Evolutionary conservation across 2,797 vertebrate genomes (phyloP).

Genomic region (Aplochiton taeniatus): DNA sequence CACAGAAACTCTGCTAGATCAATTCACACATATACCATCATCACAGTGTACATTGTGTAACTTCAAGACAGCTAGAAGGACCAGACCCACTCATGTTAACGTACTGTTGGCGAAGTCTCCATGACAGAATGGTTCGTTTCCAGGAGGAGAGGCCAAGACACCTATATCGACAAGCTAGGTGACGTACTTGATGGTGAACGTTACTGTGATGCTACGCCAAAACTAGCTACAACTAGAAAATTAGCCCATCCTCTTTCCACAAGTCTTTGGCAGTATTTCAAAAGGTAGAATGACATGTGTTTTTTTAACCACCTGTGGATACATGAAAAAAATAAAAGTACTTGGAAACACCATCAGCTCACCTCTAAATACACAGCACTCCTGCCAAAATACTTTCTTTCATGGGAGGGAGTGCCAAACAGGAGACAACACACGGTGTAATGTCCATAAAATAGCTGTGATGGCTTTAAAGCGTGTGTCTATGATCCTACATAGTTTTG

Average conservation of each 20-base stretch:
- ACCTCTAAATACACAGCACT: slow-evolving; percentile 44
- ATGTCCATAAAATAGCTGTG: slow-evolving; percentile 46
- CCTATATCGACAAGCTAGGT: slow-evolving; percentile 22
- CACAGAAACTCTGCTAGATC: slow-evolving; percentile 39
- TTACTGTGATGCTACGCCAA: slow-evolving; percentile 23
- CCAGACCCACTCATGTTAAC: too few species aligned
- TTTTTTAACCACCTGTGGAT: slow-evolving; percentile 68
- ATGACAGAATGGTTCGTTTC: slow-evolving; percentile 20
- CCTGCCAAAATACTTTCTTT: slow-evolving; percentile 51
- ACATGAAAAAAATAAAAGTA: slow-evolving; percentile 54
- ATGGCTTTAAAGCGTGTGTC: slow-evolving; percentile 31
- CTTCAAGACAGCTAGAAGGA: slow-evolving; percentile 23
- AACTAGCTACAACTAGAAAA: slow-evolving; percentile 31
- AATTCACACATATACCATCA: slow-evolving; percentile 36
- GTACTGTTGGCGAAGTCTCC: too few species aligned
- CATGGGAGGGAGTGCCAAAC: slow-evolving; percentile 39
- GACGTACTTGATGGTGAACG: slow-evolving; percentile 27
- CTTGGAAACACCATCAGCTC: slow-evolving; percentile 49
- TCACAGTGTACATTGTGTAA: slow-evolving; percentile 8
- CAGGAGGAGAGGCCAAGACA: slow-evolving; percentile 8
- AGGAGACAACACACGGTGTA: slow-evolving; percentile 26
- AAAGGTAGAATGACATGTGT: slow-evolving; percentile 42
- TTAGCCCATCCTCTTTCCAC: slow-evolving; percentile 23
- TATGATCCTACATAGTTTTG: slow-evolving; percentile 26
- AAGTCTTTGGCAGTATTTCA: slow-evolving; percentile 45